Conservation (phyloP, 1,140 invertebrate species). For the Phthorimaea operculella region DNA sequence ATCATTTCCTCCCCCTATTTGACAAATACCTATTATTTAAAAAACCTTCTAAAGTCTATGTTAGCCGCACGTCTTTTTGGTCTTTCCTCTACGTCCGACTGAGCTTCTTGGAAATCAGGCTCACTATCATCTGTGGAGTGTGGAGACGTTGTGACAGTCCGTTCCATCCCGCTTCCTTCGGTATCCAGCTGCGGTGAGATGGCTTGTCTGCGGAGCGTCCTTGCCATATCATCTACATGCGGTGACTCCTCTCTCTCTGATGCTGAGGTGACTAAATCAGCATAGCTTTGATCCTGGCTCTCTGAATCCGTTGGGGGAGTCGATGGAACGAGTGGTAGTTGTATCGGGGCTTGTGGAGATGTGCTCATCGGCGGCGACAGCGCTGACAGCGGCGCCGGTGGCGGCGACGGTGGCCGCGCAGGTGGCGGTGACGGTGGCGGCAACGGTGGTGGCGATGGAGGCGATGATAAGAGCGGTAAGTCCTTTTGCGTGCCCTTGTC, state of each 20-base stretch:
- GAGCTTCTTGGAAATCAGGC: background rate
- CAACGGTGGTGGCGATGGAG: background rate
- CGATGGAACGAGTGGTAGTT: background rate
- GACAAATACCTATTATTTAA: slow-evolving; percentile 1
- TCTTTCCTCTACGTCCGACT: background rate
- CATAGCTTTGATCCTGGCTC: background rate
- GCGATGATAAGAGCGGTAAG: background rate
- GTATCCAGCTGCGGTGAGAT: background rate
- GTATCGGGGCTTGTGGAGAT: background rate
- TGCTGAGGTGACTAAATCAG: background rate
- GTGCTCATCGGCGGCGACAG: background rate
- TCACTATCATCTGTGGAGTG: background rate
- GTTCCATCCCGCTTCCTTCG: background rate
- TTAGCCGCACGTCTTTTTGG: background rate
- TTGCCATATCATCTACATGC: background rate
- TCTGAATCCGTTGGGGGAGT: background rate
- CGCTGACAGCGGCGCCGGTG: background rate
- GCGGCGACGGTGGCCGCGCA: too few species aligned
- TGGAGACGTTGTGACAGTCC: background rate
- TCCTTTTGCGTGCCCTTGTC: slow-evolving; percentile 1
- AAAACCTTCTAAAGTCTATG: background rate
- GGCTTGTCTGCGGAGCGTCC: background rate
- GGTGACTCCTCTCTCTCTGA: background rate
- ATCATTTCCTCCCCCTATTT: slow-evolving; percentile 2
- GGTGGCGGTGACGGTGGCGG: background rate